A percentile compares a stretch with the other conserved stretches of the same genome.
Conservation (phyloP, 2,113 vertebrate genomes). For the Siniperca knerii region DNA sequence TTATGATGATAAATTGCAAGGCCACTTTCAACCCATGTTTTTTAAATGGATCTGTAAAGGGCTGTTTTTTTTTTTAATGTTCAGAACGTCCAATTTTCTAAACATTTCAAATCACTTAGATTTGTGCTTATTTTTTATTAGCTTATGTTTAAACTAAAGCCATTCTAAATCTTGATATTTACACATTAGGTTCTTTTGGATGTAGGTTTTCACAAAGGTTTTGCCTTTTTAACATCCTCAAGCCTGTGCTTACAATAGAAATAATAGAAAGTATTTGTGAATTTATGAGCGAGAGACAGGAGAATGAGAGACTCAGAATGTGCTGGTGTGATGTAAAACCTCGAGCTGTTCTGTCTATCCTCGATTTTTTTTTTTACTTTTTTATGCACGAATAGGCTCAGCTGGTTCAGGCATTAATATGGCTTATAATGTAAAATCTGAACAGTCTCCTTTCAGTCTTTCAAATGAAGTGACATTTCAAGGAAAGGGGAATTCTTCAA, state of each 20-base stretch:
- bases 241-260: not conserved
- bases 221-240: not conserved
- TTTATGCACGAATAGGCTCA: not conserved
- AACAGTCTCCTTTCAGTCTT: constrained; percentile 55
- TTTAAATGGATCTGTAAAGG: too few relatives aligned
- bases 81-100: not conserved
- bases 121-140: not conserved
- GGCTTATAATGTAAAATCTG: constrained; percentile 24
- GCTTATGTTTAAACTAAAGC: not conserved
- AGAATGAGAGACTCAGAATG: not conserved
- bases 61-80: not conserved
- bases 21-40: not conserved
- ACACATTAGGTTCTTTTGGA: not conserved
- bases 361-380: too few relatives aligned
- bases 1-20: not conserved
- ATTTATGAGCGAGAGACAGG: not conserved
- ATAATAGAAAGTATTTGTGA: not conserved
- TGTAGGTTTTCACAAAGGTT: not conserved
- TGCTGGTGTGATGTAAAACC: too few relatives aligned
- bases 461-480: constrained; percentile 49
- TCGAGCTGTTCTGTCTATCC: too few relatives aligned
- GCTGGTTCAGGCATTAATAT: not conserved
- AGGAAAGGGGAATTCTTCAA: constrained; percentile 38
- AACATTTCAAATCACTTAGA: not conserved
- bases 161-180: not conserved